These are phyloP conservation scores for Tuberolachnus salignus DNA, from an alignment of 2,888 invertebrate species.

Conservation along the genomic window DNA sequence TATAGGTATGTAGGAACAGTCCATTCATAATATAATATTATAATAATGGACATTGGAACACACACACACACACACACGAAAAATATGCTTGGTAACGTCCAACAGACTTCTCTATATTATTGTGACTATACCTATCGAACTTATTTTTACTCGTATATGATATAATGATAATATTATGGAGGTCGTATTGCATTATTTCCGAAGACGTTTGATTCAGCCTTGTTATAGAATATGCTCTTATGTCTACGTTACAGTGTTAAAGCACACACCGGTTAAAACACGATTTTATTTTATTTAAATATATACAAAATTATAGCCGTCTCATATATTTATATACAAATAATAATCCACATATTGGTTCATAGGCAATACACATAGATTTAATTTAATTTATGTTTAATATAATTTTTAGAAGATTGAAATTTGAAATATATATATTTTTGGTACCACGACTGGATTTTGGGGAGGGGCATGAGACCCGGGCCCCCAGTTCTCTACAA, in stretches of 20 bases:
- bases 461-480: no score
- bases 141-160: slow-evolving; percentile 31
- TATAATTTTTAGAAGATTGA: no score
- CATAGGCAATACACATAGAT: no score
- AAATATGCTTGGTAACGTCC: slow-evolving; percentile 49
- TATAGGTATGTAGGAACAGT: background rate
- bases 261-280: slow-evolving; percentile 11
- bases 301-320: no score
- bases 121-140: slow-evolving; percentile 37
- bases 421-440: no score
- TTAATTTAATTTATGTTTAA: no score
- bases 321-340: background rate
- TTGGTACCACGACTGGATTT: no score
- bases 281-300: slow-evolving; percentile 43
- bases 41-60: slow-evolving; percentile 36
- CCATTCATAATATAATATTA: slow-evolving; percentile 20
- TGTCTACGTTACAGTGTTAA: slow-evolving; percentile 15
- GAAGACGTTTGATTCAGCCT: slow-evolving; percentile 42
- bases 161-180: slow-evolving; percentile 27
- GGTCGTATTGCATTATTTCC: slow-evolving; percentile 44
- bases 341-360: background rate
- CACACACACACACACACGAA: background rate
- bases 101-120: slow-evolving; percentile 31
- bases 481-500: no score
- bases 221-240: slow-evolving; percentile 32